Evolutionary conservation across 2,888 invertebrate species (phyloP), one percentile per base, ranked within the genome.

Genomic region (Blomia tropicalis): DNA sequence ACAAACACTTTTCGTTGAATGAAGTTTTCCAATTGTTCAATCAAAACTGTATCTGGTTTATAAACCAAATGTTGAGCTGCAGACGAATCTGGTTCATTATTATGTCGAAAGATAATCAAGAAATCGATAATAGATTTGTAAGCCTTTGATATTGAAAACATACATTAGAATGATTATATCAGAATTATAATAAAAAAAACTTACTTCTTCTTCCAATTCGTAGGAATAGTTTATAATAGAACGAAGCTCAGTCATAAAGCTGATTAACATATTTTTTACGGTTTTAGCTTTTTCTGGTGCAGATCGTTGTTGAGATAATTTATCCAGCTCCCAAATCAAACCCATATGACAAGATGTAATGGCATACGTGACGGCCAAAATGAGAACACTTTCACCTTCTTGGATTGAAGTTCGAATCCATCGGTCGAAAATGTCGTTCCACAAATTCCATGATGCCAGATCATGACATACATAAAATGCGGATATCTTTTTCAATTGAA

Each of bases 71-170:
- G 73, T 44, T 71, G 70, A 31, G 78, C 66, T 2, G 69, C 68
- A 4, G 70, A 69, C 56, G 72, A 70, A 64, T 75, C 71, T 32
- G 69, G 63, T 14, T 72, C 74, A 69, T 92, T 75, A 71, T 89
- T 87, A 74, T 85, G 85, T 70, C 90, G 88, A 78, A 95, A 96
- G 69, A 91, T 81, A 19, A 98, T 84, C 69, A 96, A 78, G 69
- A 92, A 77, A 77, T 98, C 98, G 76, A 96, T 95, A 60, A 96
- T 82, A n/a, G 87, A 86, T 65, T 87, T 83, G 76, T 90, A 98
- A 0, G 95, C 90, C 83, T 86, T 19, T 43, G 17, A 62, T 0
- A 58, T 31, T 47, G 69, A 69, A 63, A 25, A 43, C 64, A 58
- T 22, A 32, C 41, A 62, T 41, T 29, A 25, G 19, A 36, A 4